phyloP scores from a whole-genome alignment of 2,113 vertebrate genomes.

The Nyctibius bracteatus region DNA sequence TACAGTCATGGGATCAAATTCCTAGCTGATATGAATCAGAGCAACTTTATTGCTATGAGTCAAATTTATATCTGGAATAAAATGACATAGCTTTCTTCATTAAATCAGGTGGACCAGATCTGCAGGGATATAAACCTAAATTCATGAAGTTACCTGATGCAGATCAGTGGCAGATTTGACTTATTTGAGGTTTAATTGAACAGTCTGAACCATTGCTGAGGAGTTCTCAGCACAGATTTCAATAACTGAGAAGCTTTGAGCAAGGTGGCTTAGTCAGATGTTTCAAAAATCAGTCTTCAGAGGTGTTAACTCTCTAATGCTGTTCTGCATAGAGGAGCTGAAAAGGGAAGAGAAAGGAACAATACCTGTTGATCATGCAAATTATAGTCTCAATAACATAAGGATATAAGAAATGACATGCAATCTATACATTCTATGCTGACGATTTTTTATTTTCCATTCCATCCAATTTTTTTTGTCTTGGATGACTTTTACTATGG shows the following conservation, averaged over 20 bases:
- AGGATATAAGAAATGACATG: background rate
- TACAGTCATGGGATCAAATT: background rate
- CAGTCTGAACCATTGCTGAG: background rate
- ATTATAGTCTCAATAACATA: background rate
- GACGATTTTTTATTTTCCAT: background rate
- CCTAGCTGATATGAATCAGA: background rate
- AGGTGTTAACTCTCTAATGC: background rate
- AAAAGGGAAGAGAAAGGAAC: background rate
- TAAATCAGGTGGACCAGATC: background rate
- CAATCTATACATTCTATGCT: background rate
- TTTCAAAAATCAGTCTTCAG: background rate
- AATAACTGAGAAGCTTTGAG: background rate
- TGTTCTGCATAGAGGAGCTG: background rate
- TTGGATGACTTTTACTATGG: background rate
- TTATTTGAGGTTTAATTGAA: background rate
- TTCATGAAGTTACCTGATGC: background rate
- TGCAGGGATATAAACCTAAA: background rate
- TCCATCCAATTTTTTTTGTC: background rate
- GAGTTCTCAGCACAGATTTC: background rate
- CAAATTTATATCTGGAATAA: background rate
- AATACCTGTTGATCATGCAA: background rate
- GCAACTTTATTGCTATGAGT: background rate
- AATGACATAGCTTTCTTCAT: background rate
- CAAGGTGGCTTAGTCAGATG: background rate
- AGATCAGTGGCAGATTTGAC: background rate